Base-by-base conservation (phyloP, 2,113 vertebrate genomes). In the Calcarius ornatus region DNA sequence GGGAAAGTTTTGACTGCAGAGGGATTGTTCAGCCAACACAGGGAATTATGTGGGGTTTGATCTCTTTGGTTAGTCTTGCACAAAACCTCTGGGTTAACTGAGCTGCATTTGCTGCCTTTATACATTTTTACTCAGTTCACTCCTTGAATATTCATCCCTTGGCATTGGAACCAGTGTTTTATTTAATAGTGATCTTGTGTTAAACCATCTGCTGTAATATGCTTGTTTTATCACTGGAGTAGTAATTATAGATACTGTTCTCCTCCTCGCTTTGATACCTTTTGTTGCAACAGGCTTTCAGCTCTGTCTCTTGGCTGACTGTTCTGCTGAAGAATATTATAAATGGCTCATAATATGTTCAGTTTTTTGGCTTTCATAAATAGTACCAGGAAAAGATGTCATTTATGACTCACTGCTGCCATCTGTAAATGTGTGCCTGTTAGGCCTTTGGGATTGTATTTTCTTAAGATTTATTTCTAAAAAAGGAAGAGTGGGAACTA, bases 251-350 rank as follows among this genome's bases (percentile, higher is more conserved):
- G 81, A 89, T 64, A 77, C 69, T 90, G 33, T 65, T 96, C 89
- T 88, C 78, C 91, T 96, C 72, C 82, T 94, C 66, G 81, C 48
- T 95, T 77, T 42, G 80, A 50, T 90, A 79, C 90, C 88, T 97
- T 97, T 96, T 97, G 94, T 96, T 96, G 72, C 84, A 96, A 70
- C 75, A 90, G 89, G 65, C 79, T 88, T 96, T 90, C 94, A 86
- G 73, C 87, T 92, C 85, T 77, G 77, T 79, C 70, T 90, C 79
- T 90, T 94, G 87, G 65, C 88, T 85, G 90, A 80, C 82, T 81
- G 71, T 84, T 88, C 72, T 82, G 35, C 83, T 63, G 92, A 76
- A 95, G 69, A 92, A 48, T 76, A 12, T 90, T 97, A 84, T 94
- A 95, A 97, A 96, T 69, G 77, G 91, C 61, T 91, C 87, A 25